Evolutionary conservation across 2,888 invertebrate genomes (phyloP), one percentile per base, ranked within the genome.

Genomic region (Hylaea fasciaria): DNA sequence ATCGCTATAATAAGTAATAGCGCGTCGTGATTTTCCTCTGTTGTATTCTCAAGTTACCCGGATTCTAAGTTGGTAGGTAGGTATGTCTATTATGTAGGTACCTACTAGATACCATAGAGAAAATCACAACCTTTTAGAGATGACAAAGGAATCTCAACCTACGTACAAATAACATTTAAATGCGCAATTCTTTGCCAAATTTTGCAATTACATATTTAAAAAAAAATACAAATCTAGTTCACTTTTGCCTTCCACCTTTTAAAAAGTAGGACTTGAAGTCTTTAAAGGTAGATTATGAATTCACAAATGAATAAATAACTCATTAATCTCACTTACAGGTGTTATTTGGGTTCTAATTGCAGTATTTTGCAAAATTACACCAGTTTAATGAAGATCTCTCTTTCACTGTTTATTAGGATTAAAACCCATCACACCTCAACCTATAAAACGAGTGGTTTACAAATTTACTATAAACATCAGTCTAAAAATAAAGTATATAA

Each of bases 11-110:
- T 66, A 66, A 53, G 53, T 41, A 64, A 62, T 49, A 57, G 16
- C 14, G 40, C 40, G 37, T 58, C 47, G 56, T 59, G 65, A 65
- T 65, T 61, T 66, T 65, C 61, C 49, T 51, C 49, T 59, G 65
- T 66, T 47, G 39, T 50, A 12, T 49, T 14, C 28, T 13, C 8
- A 12, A 7, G 41, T 32, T 41, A 52, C 17, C 39, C 11, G 22
- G 13, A 14, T 8, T 22, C 13, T 28, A n/a, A 17, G 48, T 17
- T 48, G 35, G 9, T 28, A n/a, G 12, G 48, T 17, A 37, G 35
- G 9, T n/a, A 16, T 35, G 3, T 22, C 13, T 45, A n/a, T 1
- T 3, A n/a, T 4, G 3, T 37, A n/a, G n/a, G n/a, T n/a, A n/a
- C n/a, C n/a, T n/a, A n/a, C n/a, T 22, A 22, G 3, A 5, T 22